Conservation (phyloP, 2,113 vertebrate species). For the Dolichallabes microphthalmus region DNA sequence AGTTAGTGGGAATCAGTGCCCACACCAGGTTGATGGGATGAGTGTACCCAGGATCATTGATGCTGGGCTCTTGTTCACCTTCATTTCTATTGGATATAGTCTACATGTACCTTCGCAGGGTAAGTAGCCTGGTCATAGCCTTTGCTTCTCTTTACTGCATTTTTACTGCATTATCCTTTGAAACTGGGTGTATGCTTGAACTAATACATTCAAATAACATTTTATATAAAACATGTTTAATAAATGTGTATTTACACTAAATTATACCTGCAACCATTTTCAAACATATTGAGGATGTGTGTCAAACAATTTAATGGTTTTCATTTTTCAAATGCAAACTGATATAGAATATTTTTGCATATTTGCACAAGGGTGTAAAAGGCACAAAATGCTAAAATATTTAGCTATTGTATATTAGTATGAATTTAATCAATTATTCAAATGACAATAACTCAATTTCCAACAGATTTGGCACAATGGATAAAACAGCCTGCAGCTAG, state of each 20-base stretch:
- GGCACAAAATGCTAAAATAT: too few relatives aligned
- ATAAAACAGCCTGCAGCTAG: too few relatives aligned
- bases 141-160: not conserved
- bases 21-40: constrained; percentile 65
- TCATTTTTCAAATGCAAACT: too few relatives aligned
- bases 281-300: not conserved
- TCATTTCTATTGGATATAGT: constrained; percentile 61
- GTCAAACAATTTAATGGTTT: not conserved
- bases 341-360: too few relatives aligned
- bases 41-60: constrained; percentile 64
- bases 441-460: too few relatives aligned
- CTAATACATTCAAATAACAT: not conserved
- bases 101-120: constrained; percentile 80
- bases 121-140: constrained; percentile 52
- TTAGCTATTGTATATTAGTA: too few relatives aligned
- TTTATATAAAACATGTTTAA: not conserved
- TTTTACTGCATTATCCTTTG: not conserved
- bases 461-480: too few relatives aligned
- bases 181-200: not conserved
- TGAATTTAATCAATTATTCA: too few relatives aligned
- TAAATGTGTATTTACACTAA: not conserved
- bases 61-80: constrained; percentile 64
- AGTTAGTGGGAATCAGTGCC: not conserved
- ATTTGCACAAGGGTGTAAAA: too few relatives aligned
- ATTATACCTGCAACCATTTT: not conserved